These are phyloP conservation scores for Nycticebus coucang DNA, from an alignment of 2,113 vertebrate genomes.

Conservation along the genomic window DNA sequence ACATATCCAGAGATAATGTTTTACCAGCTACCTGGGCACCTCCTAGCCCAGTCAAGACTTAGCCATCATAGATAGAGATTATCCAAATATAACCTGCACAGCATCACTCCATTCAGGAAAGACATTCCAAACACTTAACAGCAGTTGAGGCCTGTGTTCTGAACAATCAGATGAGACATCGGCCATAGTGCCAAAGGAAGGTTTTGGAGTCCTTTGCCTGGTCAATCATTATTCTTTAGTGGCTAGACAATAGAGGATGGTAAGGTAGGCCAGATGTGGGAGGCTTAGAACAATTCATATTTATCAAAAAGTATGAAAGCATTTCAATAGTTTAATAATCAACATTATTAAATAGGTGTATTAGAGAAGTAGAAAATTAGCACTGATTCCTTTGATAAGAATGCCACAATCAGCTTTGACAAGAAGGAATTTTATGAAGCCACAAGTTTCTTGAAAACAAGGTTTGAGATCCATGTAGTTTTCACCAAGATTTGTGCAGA, in stretches of 20 bases:
- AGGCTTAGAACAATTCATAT: not conserved
- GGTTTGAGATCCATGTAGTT: not conserved
- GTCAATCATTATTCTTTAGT: not conserved
- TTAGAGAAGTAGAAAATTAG: not conserved
- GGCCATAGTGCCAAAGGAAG: not conserved
- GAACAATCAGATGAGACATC: not conserved
- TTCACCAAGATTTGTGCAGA: not conserved
- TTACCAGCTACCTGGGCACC: not conserved
- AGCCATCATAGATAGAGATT: not conserved
- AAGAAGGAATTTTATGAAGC: not conserved
- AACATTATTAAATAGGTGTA: not conserved
- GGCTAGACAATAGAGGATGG: not conserved
- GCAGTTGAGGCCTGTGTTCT: not conserved
- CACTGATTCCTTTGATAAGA: not conserved
- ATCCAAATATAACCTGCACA: not conserved
- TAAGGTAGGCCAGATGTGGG: not conserved
- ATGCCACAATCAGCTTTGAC: not conserved
- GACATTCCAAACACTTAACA: not conserved
- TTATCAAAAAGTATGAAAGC: not conserved
- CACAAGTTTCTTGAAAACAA: constrained; percentile 14
- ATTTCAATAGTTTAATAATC: not conserved
- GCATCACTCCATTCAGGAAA: not conserved
- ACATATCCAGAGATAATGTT: not conserved
- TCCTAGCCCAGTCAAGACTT: not conserved
- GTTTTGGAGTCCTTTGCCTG: not conserved